Evolutionary conservation across 2,888 invertebrate genomes (phyloP).

Genomic region (Nineta flava): DNA sequence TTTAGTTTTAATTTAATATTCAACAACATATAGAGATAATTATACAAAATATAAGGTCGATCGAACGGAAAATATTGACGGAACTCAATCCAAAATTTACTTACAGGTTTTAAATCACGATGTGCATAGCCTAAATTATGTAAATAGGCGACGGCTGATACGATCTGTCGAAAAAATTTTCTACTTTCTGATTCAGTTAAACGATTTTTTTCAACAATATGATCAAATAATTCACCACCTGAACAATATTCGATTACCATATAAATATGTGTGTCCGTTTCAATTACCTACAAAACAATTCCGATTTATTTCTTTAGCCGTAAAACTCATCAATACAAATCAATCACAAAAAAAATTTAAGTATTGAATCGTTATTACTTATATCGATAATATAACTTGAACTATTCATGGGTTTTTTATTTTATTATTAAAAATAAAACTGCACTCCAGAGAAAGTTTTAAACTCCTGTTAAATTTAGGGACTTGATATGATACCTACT

Average conservation of each 20-base stretch:
- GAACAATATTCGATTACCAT: slow-evolving; percentile 71
- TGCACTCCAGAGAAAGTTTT: too few relatives aligned
- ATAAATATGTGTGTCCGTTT: slow-evolving; percentile 56
- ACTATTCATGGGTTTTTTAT: not conserved
- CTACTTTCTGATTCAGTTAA: slow-evolving; percentile 55
- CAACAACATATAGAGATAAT: too few relatives aligned
- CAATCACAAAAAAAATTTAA: too few relatives aligned
- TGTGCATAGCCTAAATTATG: slow-evolving; percentile 64
- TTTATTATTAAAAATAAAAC: not conserved
- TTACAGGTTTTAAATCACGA: slow-evolving; percentile 67
- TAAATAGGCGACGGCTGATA: slow-evolving; percentile 61
- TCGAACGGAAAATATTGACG: too few relatives aligned
- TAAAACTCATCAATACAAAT: too few relatives aligned
- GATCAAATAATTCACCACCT: slow-evolving; percentile 72
- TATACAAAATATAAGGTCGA: too few relatives aligned
- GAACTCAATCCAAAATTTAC: slow-evolving; percentile 14
- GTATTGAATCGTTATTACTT: too few relatives aligned
- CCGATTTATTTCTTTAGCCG: too few relatives aligned
- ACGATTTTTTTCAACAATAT: slow-evolving; percentile 60
- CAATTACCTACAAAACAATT: slow-evolving; percentile 37
- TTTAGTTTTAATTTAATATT: too few relatives aligned
- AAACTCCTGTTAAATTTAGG: too few relatives aligned
- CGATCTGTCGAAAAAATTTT: slow-evolving; percentile 62
- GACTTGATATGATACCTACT: too few relatives aligned
- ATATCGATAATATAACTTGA: too few relatives aligned